Conservation (phyloP, 2,888 invertebrate species). For the Luffia ferchaultella region DNA sequence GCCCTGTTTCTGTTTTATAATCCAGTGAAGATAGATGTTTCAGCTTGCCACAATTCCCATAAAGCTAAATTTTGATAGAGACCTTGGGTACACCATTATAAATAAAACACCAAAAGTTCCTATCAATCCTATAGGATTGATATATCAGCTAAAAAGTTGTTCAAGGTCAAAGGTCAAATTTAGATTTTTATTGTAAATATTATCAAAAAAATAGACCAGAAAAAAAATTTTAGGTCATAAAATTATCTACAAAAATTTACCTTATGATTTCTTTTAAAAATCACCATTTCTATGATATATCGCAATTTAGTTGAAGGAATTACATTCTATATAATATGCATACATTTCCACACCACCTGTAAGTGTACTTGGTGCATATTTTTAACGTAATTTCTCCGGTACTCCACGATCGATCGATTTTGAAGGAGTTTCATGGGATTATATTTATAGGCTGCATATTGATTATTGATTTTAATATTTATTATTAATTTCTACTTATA, state of each 20-base stretch:
- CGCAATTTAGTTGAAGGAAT: neutral
- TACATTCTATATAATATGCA: neutral
- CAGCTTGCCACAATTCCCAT: neutral
- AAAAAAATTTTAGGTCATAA: neutral
- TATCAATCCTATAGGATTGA: neutral
- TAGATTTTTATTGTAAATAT: slow-evolving; percentile 13
- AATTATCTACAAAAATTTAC: neutral
- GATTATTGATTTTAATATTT: neutral
- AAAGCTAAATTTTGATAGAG: slow-evolving; percentile 1
- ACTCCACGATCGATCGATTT: neutral
- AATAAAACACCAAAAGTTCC: slow-evolving; percentile 3
- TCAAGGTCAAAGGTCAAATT: slow-evolving; percentile 12
- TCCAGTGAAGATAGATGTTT: slow-evolving; percentile 1
- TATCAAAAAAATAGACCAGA: slow-evolving; percentile 13
- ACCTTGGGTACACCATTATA: slow-evolving; percentile 1
- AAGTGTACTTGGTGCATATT: slow-evolving; percentile 9
- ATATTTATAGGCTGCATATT: neutral
- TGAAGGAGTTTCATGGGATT: neutral
- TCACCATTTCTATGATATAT: slow-evolving; percentile 12
- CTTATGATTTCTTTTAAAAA: slow-evolving; percentile 9
- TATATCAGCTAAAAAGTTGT: no score
- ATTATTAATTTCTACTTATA: neutral
- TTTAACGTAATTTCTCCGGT: slow-evolving; percentile 3
- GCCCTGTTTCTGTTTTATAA: no score
- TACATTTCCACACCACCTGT: slow-evolving; percentile 11